Conservation (phyloP, 2,888 invertebrate genomes). For the Lycocerus yunnanus region DNA sequence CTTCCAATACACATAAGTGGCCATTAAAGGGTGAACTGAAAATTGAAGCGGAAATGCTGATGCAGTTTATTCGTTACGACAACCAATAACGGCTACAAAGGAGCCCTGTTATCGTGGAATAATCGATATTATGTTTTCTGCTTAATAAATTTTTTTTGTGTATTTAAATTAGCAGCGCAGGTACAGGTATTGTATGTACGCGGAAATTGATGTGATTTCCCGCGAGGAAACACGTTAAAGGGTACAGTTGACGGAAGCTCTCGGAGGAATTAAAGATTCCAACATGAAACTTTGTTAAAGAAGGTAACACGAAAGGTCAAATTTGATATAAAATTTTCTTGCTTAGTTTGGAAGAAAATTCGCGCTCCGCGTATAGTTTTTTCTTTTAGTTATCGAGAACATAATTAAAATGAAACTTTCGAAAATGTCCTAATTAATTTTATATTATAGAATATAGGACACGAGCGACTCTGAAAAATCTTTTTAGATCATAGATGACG, state of each 20-base stretch:
- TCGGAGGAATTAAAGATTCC: conserved; percentile 37
- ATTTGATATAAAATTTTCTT: conserved; percentile 11
- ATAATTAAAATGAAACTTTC: background rate
- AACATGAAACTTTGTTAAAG: conserved; percentile 28
- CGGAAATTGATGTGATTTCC: conserved; percentile 44
- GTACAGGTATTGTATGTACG: conserved; percentile 18
- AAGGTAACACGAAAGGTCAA: conserved; percentile 8
- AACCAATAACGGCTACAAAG: conserved; percentile 5
- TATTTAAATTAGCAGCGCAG: conserved; percentile 2
- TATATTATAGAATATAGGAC: too few relatives aligned
- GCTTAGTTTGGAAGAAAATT: background rate
- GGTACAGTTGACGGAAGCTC: conserved; percentile 39
- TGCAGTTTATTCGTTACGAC: conserved; percentile 9
- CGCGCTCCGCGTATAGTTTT: background rate
- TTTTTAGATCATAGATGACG: conserved; percentile 38
- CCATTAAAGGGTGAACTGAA: conserved; percentile 8
- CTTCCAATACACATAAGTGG: conserved; percentile 6
- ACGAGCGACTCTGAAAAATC: background rate
- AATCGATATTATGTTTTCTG: background rate
- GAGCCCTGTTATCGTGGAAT: background rate
- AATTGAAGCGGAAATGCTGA: conserved; percentile 11
- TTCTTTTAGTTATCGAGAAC: background rate
- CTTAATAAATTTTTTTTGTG: background rate
- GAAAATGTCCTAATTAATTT: background rate
- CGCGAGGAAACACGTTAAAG: conserved; percentile 43